These are phyloP conservation scores for Clinocottus analis DNA, from an alignment of 2,113 vertebrate species.

Conservation along the genomic window DNA sequence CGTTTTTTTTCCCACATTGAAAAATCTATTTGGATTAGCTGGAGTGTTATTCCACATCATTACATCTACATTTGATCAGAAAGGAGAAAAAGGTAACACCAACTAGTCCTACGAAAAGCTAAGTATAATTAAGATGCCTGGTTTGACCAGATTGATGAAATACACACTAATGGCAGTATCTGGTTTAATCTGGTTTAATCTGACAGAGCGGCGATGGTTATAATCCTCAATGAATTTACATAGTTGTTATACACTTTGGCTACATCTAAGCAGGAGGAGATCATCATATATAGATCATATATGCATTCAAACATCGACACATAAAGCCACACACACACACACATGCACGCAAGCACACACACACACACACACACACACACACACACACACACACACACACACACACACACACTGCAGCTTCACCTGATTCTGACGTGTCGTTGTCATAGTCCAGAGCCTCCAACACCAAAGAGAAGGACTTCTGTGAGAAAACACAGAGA, in stretches of 20 bases:
- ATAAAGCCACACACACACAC: background rate
- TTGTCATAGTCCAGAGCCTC: slow-evolving; percentile 82
- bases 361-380: background rate
- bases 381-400: background rate
- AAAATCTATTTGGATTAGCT: too few relatives aligned
- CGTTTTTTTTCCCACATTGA: too few relatives aligned
- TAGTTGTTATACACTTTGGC: background rate
- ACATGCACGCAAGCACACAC: background rate
- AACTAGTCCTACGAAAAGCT: background rate
- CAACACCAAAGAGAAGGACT: slow-evolving; percentile 85
- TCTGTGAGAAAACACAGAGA: slow-evolving; percentile 67
- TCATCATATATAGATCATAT: background rate
- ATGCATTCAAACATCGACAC: background rate
- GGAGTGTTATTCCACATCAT: background rate
- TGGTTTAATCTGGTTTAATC: background rate
- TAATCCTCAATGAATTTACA: background rate
- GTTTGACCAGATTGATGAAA: background rate
- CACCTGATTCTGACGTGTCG: slow-evolving; percentile 78
- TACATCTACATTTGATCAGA: background rate
- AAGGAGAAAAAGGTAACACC: background rate
- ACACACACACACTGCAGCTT: slow-evolving; percentile 18
- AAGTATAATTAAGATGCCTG: background rate
- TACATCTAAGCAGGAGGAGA: background rate
- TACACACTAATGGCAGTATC: background rate
- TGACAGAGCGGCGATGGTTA: background rate